phyloP scores from a whole-genome alignment of 2,797 vertebrate genomes.

The Gallinago stenura region DNA sequence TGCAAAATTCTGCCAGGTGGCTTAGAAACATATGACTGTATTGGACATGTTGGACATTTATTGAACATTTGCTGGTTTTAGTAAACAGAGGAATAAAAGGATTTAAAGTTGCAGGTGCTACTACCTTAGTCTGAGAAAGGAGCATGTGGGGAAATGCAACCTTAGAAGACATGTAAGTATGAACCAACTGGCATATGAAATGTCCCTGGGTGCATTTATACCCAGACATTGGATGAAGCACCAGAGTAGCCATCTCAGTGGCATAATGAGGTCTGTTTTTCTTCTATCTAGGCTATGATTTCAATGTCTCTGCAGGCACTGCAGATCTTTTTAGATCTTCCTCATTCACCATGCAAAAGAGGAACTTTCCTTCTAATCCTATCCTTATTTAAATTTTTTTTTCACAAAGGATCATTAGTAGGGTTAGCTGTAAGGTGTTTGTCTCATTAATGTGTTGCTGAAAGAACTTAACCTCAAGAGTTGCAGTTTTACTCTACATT shows the following conservation, averaged over 20 bases:
- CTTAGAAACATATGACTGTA: neutral
- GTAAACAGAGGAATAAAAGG: neutral
- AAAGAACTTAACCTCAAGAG: conserved; percentile 13
- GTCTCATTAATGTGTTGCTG: conserved; percentile 18
- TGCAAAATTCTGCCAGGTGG: neutral
- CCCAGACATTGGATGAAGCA: neutral
- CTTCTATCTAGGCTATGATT: neutral
- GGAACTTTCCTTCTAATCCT: conserved; percentile 40
- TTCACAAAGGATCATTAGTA: conserved; percentile 23
- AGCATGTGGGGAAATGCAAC: neutral
- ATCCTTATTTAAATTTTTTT: conserved; percentile 5
- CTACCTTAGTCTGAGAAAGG: neutral
- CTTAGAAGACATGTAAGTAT: neutral
- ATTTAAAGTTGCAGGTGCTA: neutral
- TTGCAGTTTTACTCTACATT: neutral
- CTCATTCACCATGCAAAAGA: conserved; percentile 8
- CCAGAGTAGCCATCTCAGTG: neutral
- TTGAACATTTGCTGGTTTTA: neutral
- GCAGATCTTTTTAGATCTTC: conserved; percentile 1
- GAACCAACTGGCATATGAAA: neutral
- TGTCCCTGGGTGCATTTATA: neutral
- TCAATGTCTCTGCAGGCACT: conserved; percentile 2
- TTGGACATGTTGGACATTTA: neutral
- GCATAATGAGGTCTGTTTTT: neutral
- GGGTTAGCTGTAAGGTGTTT: conserved; percentile 26